Percentiles rank a stretch among this genome's conserved stretches.
Conservation (phyloP, 1,140 invertebrate species). For the Drosophila albomicans region DNA sequence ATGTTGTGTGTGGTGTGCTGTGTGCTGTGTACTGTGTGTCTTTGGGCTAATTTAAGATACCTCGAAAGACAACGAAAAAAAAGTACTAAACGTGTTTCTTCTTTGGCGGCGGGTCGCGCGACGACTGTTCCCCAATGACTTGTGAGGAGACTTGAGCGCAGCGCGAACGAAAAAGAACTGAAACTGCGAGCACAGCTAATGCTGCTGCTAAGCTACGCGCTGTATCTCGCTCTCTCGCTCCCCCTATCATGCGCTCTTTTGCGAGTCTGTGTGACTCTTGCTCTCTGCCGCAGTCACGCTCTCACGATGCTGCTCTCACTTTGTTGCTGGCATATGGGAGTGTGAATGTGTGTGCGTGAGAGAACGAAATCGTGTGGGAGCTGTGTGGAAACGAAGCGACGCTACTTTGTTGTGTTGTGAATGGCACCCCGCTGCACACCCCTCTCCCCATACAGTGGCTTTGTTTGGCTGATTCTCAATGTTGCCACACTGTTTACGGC, state of each 20-base stretch:
- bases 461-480: slow-evolving; percentile 49
- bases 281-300: background rate
- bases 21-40: slow-evolving; percentile 1
- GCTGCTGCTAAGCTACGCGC: slow-evolving; percentile 50
- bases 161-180: slow-evolving; percentile 71
- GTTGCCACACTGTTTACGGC: slow-evolving; percentile 50
- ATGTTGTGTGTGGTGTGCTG: no score
- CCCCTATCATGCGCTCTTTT: background rate
- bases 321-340: background rate
- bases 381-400: slow-evolving; percentile 18
- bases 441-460: slow-evolving; percentile 5
- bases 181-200: slow-evolving; percentile 46
- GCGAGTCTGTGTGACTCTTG: no score
- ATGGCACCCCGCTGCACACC: background rate
- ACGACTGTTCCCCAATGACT: slow-evolving; percentile 34
- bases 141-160: slow-evolving; percentile 48
- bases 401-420: slow-evolving; percentile 46
- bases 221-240: slow-evolving; percentile 21
- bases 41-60: slow-evolving; percentile 34
- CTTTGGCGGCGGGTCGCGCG: slow-evolving; percentile 49
- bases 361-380: slow-evolving; percentile 15
- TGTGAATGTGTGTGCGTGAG: slow-evolving; percentile 25
- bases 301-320: slow-evolving; percentile 9
- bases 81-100: slow-evolving; percentile 47
- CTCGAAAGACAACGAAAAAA: slow-evolving; percentile 10